Evolutionary conservation across 2,888 invertebrate species (phyloP).

Genomic region (Patella pellucida): DNA sequence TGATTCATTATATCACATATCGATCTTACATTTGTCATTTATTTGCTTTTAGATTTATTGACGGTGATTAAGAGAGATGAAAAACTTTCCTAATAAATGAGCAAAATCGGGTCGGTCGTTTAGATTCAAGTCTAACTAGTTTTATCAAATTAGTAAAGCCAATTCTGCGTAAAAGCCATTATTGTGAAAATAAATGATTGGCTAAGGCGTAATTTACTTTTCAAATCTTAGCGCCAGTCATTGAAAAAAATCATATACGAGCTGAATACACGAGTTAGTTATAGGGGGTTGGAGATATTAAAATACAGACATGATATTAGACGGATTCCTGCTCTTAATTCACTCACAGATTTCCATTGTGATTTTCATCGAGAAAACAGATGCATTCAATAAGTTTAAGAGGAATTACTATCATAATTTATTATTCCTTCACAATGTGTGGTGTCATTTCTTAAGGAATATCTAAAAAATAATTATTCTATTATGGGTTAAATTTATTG

Average conservation of each 20-base stretch:
- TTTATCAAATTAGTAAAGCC: constrained; percentile 7
- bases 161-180: constrained; percentile 1
- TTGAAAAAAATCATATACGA: background rate
- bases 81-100: constrained; percentile 12
- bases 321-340: too few relatives aligned
- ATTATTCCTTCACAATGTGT: too few relatives aligned
- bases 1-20: constrained; percentile 9
- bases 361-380: too few relatives aligned
- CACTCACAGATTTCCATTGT: too few relatives aligned
- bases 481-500: too few relatives aligned
- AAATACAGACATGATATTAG: too few relatives aligned
- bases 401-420: too few relatives aligned
- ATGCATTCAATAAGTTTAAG: too few relatives aligned
- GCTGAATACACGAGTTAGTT: too few relatives aligned
- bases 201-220: constrained; percentile 3
- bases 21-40: constrained; percentile 11
- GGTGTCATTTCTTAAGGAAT: too few relatives aligned
- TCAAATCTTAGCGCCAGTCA: background rate
- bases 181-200: background rate
- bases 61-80: constrained; percentile 10
- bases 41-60: constrained; percentile 12
- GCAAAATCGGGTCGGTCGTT: constrained; percentile 2
- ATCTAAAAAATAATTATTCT: too few relatives aligned
- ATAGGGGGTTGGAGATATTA: too few relatives aligned
- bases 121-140: background rate